Evolutionary conservation across 2,113 vertebrate species (phyloP), one percentile per base, ranked within the genome.

Genomic region (Grus americana): DNA sequence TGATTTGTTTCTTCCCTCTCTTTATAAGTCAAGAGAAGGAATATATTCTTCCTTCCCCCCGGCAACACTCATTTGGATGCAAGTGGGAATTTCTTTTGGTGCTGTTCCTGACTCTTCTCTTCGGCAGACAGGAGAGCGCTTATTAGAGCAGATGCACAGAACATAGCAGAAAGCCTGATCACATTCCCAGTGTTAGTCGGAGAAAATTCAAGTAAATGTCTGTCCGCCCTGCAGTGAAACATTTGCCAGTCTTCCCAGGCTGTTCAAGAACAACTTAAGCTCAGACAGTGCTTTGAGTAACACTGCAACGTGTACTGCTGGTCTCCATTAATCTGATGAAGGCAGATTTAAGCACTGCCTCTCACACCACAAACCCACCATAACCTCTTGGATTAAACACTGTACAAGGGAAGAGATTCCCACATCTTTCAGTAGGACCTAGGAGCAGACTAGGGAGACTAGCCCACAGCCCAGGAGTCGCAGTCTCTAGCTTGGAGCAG

Each of bases 1-100:
- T 61, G 61, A 78, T 91, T 92, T 84, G 23, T 90, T 84, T 63
- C 87, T 93, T 93, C 27, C n/a, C 15, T 70, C 85, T 67, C 2
- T 9, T 79, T 91, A 16, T 54, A 80, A 92, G 38, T 50, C 73
- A 73, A 87, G 38, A 26, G 61, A 93, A 91, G 54, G 78, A 96
- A 79, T 72, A 59, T 38, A 10, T 65, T 91, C 75, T 90, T 91
- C 72, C 80, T 92, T 85, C 40, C 91, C 79, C 66, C 40, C 2
- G 27, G 94, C 91, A 92, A 70, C 24, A 42, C 15, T 95, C 80
- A 87, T 93, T 93, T 92, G 70, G 76, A 97, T 89, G 86, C 92
- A 93, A 96, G 86, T 21, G 58, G 90, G 92, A 92, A 96, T 94
- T 91, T 87, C 86, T 94, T 81, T 68, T 79, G 78, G 55, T 87